A percentile compares a stretch with the other conserved stretches of the same genome.
Evolutionary conservation across 2,113 vertebrate species (phyloP).

Genomic region (Bostrychus sinensis): DNA sequence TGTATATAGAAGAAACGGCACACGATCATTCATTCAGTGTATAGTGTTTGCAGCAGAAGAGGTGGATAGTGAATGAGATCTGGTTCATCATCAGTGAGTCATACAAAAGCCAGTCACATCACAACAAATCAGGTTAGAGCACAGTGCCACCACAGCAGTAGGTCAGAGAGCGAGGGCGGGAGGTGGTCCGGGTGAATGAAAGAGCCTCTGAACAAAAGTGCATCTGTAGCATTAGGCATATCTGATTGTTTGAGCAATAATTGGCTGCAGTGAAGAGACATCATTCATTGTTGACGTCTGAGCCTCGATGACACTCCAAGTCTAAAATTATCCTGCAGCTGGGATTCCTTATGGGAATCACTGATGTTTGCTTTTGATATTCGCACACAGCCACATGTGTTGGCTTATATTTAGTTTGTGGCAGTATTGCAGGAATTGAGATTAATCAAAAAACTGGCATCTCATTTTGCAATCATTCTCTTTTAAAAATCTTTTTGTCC

Average conservation of each 20-base stretch:
- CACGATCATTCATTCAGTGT: not conserved
- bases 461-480: too few relatives aligned
- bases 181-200: not conserved
- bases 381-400: not conserved
- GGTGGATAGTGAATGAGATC: not conserved
- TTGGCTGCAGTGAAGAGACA: conserved; percentile 1
- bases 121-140: conserved; percentile 29
- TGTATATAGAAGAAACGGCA: not conserved
- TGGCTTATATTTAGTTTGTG: conserved; percentile 13
- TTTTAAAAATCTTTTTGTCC: too few relatives aligned
- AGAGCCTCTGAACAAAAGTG: not conserved
- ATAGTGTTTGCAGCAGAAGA: not conserved
- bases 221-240: not conserved
- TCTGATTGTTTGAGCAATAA: not conserved
- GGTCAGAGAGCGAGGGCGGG: not conserved
- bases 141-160: not conserved
- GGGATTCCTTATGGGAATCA: conserved; percentile 18
- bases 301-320: conserved; percentile 19
- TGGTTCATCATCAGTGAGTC: conserved; percentile 32
- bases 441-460: too few relatives aligned
- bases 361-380: conserved; percentile 30
- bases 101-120: conserved; percentile 26
- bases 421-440: not conserved
- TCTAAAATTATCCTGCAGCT: conserved; percentile 52
- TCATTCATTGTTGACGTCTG: conserved; percentile 19